Evolutionary conservation across 2,888 invertebrate species (phyloP), one percentile per base, ranked within the genome.

Genomic region (Gandaritis pyraliata): DNA sequence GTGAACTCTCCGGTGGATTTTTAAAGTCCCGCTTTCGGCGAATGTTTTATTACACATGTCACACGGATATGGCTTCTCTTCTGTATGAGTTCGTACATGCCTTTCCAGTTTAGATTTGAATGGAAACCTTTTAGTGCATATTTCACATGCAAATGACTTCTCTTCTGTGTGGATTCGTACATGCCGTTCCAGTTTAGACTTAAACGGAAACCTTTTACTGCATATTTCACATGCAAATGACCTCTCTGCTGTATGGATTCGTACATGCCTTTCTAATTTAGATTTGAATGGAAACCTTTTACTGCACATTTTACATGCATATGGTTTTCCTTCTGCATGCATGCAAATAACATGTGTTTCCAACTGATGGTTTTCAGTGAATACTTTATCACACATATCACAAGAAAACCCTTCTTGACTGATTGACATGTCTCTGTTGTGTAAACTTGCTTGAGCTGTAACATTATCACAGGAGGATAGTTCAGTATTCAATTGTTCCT

Each of bases 1-100:
- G 23, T 65, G 64, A 7, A 53, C 18, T 45, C 59, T 56, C 33
- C 52, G 49, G 18, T 64, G 64, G 5, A 49, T 39, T 11, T 60
- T 56, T n/a, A 64, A 46, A 33, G 52, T 49, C n/a, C 64, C 59
- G 16, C 56, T 64, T n/a, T 64, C 56, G 15, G 43, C 29, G 15
- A 64, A 59, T 2, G 59, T 36, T 29, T 59, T 64, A 0, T 60
- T 30, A 15, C 64, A 64, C n/a, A 30, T 12, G n/a, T 60, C 52
- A 43, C 64, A 64, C 1, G 45, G 12, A 46, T 36, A 64, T 12
- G 64, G 56, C n/a, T 16, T 56, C 11, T 64, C 56, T 2, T 59
- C 64, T 0, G 64, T 59, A 39, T 64, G 64, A n/a, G 46, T 39
- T 16, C 59, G 52, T 6, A 49, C 5, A 38, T 64, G 64, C 15